Evolutionary conservation across 37 sponge, comb jelly and placozoan genomes (phyloP).

Genomic region (Aphrocallistes beatrix): DNA sequence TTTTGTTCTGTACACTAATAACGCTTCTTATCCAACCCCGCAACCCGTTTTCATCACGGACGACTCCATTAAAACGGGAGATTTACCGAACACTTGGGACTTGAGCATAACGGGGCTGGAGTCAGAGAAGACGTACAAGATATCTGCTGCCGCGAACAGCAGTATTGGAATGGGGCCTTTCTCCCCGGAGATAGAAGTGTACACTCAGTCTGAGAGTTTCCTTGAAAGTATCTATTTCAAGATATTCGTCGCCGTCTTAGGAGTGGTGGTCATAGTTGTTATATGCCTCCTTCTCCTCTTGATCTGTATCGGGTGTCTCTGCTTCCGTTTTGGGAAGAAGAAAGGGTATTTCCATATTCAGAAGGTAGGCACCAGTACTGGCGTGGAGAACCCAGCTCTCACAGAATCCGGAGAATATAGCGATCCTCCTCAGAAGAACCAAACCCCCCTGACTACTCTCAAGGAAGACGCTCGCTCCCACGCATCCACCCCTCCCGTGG

Average conservation of each 20-base stretch:
- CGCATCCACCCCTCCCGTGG: neutral
- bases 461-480: neutral
- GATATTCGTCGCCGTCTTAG: neutral
- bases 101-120: conserved; percentile 3
- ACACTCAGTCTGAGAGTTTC: neutral
- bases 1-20: neutral
- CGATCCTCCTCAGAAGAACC: neutral
- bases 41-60: too few relatives aligned
- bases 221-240: neutral
- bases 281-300: neutral
- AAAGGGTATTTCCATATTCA: neutral
- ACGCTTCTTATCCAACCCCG: too few relatives aligned
- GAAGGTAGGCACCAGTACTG: neutral
- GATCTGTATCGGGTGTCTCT: neutral
- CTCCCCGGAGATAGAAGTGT: neutral
- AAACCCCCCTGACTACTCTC: too few relatives aligned
- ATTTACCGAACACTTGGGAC: neutral
- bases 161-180: neutral
- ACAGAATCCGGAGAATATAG: neutral
- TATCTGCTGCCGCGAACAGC: neutral
- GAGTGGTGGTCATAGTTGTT: neutral
- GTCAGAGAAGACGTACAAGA: neutral
- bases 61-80: neutral
- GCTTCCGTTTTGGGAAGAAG: neutral
- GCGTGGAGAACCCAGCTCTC: neutral